Base-by-base conservation (phyloP, 1,140 invertebrate species). In the Halyomorpha halys region DNA sequence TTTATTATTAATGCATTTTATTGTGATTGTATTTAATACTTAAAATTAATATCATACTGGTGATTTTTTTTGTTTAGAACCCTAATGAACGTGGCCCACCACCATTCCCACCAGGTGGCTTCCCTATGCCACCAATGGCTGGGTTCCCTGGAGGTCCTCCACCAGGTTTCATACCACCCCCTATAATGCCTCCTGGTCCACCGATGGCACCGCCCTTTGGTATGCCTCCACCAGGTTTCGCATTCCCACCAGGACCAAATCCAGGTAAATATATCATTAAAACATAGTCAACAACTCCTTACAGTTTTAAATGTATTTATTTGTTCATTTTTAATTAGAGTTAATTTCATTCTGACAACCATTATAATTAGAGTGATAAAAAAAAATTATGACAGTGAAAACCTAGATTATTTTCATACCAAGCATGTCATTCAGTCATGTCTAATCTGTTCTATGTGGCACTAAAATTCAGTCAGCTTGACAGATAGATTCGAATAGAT, bases 151-250 rank as follows among this genome's bases (percentile, higher is more conserved):
- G 53, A 11, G 64, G 34, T 3, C 64, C 66, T 9, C 64, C 73
- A 60, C 73, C 76, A 30, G 71, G 71, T 30, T 79, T 77, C 63
- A 77, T 78, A 67, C 75, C 76, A 18, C 73, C 77, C 54, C 76
- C 75, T 51, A 74, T 71, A 62, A 67, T 78, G 62, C 75, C 76
- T 56, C 19, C 62, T 8, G 45, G 66, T 11, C 64, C 68, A 13
- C 68, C 66, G 18, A 77, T 78, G 47, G 47, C 65, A 15, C 68
- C 68, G 4, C 68, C 68, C 18, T 89, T 87, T 75, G 85, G 80
- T 59, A 83, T 89, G 70, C 86, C 87, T 59, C 87, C 87, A 25
- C 86, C 86, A 34, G 86, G 85, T 51, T 87, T 86, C 74, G 82
- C 80, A 25, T 78, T 77, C 68, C 74, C 76, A 59, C 66, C 68